Percentiles rank a stretch among this genome's conserved stretches.
These are phyloP conservation scores for Saccostrea cuccullata DNA, from an alignment of 1,140 invertebrate genomes.

Conservation along the genomic window DNA sequence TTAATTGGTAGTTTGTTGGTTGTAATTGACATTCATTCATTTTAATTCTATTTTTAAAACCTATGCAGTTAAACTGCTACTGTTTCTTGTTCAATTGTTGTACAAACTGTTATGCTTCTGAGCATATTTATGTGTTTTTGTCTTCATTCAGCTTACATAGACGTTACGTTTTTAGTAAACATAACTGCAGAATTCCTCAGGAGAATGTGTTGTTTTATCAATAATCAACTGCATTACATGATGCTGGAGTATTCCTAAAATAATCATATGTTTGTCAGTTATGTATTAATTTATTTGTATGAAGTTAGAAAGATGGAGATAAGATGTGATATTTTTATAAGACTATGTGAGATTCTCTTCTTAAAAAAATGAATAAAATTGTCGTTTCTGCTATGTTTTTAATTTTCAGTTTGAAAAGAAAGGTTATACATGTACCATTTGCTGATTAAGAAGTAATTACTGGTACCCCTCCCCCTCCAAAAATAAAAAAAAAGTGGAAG, in stretches of 20 bases:
- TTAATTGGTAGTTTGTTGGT: too few relatives aligned
- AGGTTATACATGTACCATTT: too few relatives aligned
- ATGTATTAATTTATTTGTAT: background rate
- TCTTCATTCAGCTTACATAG: background rate
- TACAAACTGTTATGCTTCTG: background rate
- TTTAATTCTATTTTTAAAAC: background rate
- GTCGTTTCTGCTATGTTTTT: too few relatives aligned
- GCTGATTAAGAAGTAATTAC: too few relatives aligned
- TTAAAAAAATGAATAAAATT: too few relatives aligned
- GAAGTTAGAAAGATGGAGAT: background rate
- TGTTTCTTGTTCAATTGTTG: background rate
- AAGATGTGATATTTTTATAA: background rate
- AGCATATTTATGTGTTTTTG: background rate
- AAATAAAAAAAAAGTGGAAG: too few relatives aligned
- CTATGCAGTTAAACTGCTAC: slow-evolving; percentile 13
- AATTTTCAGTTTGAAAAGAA: too few relatives aligned
- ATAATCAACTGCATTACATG: background rate
- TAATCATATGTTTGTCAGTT: background rate
- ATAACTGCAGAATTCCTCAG: background rate
- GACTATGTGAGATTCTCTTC: too few relatives aligned
- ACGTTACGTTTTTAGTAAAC: background rate
- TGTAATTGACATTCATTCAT: background rate
- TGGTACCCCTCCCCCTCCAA: too few relatives aligned
- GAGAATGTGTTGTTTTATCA: background rate
- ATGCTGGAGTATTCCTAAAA: too few relatives aligned